A percentile compares a stretch with the other conserved stretches of the same genome.
Conservation (phyloP, 2,888 invertebrate species). For the Perizoma affinitatum region DNA sequence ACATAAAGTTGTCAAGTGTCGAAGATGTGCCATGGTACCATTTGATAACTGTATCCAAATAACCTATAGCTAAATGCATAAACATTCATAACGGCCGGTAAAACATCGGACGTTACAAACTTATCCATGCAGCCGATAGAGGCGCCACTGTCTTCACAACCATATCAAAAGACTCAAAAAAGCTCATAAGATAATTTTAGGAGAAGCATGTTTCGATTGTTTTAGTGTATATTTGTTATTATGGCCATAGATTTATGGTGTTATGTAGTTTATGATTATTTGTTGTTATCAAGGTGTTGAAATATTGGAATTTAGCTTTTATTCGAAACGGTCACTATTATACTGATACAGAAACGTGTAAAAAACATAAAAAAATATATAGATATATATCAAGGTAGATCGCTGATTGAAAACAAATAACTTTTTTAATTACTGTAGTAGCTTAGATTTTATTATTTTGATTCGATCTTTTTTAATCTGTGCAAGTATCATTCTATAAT, state of each 20-base stretch:
- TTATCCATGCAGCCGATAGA: slow-evolving; percentile 24
- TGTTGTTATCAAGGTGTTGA: too few species aligned
- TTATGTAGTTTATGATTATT: background rate
- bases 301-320: too few species aligned
- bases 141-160: slow-evolving; percentile 27
- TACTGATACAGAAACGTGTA: too few species aligned
- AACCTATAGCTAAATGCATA: slow-evolving; percentile 12
- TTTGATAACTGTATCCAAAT: slow-evolving; percentile 9
- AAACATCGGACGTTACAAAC: slow-evolving; percentile 5
- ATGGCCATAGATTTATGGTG: slow-evolving; percentile 8
- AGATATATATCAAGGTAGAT: too few species aligned
- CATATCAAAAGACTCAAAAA: slow-evolving; percentile 2
- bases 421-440: too few species aligned
- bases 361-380: too few species aligned
- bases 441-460: too few species aligned
- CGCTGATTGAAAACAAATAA: too few species aligned
- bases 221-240: slow-evolving; percentile 5
- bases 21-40: background rate
- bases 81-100: slow-evolving; percentile 20
- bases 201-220: background rate
- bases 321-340: too few species aligned
- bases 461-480: too few species aligned
- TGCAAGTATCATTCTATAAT: too few species aligned
- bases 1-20: too few species aligned
- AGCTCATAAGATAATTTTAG: background rate